Evolutionary conservation across 2,888 invertebrate genomes (phyloP).

Genomic region (Habroteleia sp.): DNA sequence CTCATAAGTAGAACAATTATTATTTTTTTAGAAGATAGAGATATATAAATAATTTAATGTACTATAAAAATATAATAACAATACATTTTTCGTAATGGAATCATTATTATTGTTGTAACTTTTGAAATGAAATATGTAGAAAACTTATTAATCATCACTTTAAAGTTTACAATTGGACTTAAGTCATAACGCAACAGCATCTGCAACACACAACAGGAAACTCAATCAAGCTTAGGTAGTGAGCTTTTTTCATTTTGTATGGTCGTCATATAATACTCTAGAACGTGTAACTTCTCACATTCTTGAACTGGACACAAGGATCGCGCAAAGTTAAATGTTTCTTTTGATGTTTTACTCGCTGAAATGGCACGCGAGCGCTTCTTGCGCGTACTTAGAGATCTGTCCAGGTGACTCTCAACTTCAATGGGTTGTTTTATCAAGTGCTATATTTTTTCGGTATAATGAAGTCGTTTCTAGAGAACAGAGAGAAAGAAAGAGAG

Average conservation of each 20-base stretch:
- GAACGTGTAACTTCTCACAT: conserved; percentile 33
- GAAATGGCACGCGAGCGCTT: conserved; percentile 62
- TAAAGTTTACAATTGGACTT: conserved; percentile 17
- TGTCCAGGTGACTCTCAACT: conserved; percentile 51
- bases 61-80: too few species aligned
- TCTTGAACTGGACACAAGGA: conserved; percentile 71
- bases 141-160: conserved; percentile 12
- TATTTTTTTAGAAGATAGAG: too few species aligned
- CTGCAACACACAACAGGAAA: conserved; percentile 18
- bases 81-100: too few species aligned
- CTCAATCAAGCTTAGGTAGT: conserved; percentile 18
- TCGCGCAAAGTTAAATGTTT: conserved; percentile 70
- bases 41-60: too few species aligned
- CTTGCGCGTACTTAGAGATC: conserved; percentile 46
- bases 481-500: too few species aligned
- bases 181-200: conserved; percentile 20
- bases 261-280: conserved; percentile 12
- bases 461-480: conserved; percentile 45
- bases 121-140: conserved; percentile 5
- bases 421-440: conserved; percentile 51
- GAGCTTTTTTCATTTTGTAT: conserved; percentile 16
- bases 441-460: conserved; percentile 48
- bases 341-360: conserved; percentile 56
- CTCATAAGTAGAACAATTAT: too few species aligned
- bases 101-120: neutral